Evolutionary conservation across 2,113 vertebrate species (phyloP).

Genomic region (Thalassoma bifasciatum): DNA sequence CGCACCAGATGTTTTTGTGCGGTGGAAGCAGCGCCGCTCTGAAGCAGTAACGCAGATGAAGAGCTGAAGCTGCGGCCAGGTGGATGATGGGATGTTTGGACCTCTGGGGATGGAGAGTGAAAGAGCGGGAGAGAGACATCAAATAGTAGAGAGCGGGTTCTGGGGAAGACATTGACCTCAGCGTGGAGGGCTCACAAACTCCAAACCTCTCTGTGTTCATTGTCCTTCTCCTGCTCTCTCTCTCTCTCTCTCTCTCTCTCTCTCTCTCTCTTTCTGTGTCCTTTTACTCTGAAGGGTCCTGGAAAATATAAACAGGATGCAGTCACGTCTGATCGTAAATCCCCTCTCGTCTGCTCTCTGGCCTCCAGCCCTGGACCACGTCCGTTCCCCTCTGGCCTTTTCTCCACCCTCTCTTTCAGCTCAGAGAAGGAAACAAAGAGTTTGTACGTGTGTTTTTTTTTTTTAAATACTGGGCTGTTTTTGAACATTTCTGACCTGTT

Average conservation of each 20-base stretch:
- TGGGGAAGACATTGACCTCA: slow-evolving; percentile 61
- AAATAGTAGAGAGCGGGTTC: slow-evolving; percentile 18
- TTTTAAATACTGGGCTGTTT: slow-evolving; percentile 49
- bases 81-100: slow-evolving; percentile 61
- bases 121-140: slow-evolving; percentile 27
- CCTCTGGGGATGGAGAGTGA: slow-evolving; percentile 35
- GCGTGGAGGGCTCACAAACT: slow-evolving; percentile 3
- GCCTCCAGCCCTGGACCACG: slow-evolving; percentile 64
- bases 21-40: slow-evolving; percentile 16
- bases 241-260: neutral
- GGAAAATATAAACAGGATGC: slow-evolving; percentile 85
- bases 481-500: slow-evolving; percentile 41
- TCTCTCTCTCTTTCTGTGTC: slow-evolving; percentile 25
- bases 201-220: slow-evolving; percentile 44
- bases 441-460: slow-evolving; percentile 39
- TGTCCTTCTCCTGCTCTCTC: slow-evolving; percentile 17
- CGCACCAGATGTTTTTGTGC: slow-evolving; percentile 73
- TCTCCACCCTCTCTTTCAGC: slow-evolving; percentile 1
- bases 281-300: slow-evolving; percentile 53
- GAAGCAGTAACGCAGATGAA: slow-evolving; percentile 63
- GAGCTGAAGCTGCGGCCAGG: slow-evolving; percentile 49
- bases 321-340: slow-evolving; percentile 83
- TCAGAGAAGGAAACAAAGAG: slow-evolving; percentile 56
- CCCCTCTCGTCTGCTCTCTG: slow-evolving; percentile 71
- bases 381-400: slow-evolving; percentile 58